Percentiles rank a stretch among this genome's conserved stretches.
Conservation (phyloP, 2,113 vertebrate species). For the Origma solitaria region DNA sequence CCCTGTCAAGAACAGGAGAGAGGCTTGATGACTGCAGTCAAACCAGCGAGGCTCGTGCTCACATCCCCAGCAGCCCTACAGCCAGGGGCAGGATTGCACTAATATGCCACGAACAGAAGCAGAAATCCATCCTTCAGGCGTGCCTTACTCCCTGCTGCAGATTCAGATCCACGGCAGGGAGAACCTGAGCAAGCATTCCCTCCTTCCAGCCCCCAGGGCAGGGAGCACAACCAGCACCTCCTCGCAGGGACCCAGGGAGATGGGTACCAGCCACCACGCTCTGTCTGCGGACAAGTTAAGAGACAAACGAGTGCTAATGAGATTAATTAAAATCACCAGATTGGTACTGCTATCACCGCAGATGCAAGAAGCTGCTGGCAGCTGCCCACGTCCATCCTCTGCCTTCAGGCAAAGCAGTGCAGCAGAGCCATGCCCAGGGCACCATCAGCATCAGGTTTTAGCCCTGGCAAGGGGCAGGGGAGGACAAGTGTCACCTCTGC, state of each 20-base stretch:
- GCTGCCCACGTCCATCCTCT: background rate
- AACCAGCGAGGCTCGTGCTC: background rate
- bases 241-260: fast-evolving
- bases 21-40: background rate
- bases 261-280: background rate
- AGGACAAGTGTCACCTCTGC: background rate
- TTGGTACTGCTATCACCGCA: background rate
- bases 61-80: background rate
- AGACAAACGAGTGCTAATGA: background rate
- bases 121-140: background rate
- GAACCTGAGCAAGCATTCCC: background rate
- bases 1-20: background rate
- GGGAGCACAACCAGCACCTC: background rate
- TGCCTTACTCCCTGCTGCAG: background rate
- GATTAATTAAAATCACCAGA: background rate
- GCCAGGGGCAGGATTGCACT: background rate
- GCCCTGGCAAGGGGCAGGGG: background rate
- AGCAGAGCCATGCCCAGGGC: background rate
- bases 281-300: background rate
- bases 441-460: background rate
- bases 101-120: background rate
- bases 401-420: background rate
- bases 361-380: background rate
- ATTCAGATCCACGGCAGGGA: background rate
- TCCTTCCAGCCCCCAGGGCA: background rate